Evolutionary conservation across 2,888 invertebrate genomes (phyloP).

Genomic region (Meganola albula): DNA sequence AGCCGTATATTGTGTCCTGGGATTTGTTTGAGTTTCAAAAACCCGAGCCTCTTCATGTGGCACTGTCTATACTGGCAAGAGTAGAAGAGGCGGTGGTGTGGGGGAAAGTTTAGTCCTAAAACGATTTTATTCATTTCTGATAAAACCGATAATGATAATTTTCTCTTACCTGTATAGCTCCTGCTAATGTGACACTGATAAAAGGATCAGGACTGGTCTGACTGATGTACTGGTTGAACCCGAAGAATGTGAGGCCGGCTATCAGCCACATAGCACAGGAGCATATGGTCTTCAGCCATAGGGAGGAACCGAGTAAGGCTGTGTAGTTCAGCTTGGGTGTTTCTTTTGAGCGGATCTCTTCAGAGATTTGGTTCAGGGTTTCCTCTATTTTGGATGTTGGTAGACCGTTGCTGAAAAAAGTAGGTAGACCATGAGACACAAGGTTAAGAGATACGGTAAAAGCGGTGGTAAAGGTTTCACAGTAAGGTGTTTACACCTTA

Average conservation of each 20-base stretch:
- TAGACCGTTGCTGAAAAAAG: slow-evolving; percentile 61
- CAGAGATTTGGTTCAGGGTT: slow-evolving; percentile 50
- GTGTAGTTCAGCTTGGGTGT: slow-evolving; percentile 69
- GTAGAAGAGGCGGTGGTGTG: no score
- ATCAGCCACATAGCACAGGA: slow-evolving; percentile 88
- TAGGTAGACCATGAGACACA: no score
- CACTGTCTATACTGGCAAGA: no score
- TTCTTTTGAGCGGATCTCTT: slow-evolving; percentile 37
- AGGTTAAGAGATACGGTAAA: no score
- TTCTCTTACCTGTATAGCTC: slow-evolving; percentile 54
- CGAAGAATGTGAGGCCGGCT: slow-evolving; percentile 89
- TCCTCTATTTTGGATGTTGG: slow-evolving; percentile 67
- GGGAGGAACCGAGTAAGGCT: slow-evolving; percentile 80
- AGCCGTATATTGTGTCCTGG: no score
- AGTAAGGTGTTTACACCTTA: no score
- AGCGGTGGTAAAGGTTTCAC: no score
- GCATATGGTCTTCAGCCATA: slow-evolving; percentile 80
- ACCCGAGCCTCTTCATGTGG: no score
- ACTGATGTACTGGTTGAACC: slow-evolving; percentile 89
- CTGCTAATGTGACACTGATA: slow-evolving; percentile 84
- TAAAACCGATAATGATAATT: no score
- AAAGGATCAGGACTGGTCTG: slow-evolving; percentile 88
- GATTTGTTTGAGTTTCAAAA: no score
- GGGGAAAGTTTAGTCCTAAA: no score
- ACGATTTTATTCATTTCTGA: no score